Percentiles rank a stretch among this genome's conserved stretches.
These are phyloP conservation scores for Helicolenus hilgendorfi DNA, from an alignment of 2,797 vertebrate species.

Conservation along the genomic window DNA sequence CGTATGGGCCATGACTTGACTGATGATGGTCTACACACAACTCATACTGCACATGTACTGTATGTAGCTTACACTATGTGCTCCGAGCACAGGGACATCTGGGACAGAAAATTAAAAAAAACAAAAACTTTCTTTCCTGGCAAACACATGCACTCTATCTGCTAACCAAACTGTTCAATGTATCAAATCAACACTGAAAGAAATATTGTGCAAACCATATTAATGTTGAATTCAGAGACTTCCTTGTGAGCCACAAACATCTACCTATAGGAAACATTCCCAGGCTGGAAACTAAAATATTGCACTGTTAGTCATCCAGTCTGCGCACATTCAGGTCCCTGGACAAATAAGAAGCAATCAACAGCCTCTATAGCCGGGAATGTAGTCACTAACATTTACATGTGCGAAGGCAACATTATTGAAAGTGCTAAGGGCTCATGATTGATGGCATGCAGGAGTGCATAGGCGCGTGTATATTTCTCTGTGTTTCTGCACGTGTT, in stretches of 20 bases:
- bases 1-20: background rate
- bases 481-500: conserved; percentile 27
- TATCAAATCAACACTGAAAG: conserved; percentile 16
- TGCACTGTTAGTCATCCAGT: conserved; percentile 61
- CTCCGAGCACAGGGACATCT: background rate
- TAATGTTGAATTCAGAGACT: conserved; percentile 28
- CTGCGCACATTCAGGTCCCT: conserved; percentile 44
- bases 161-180: background rate
- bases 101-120: background rate
- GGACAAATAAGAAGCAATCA: conserved; percentile 77
- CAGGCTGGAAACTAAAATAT: conserved; percentile 56
- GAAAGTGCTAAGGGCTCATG: conserved; percentile 49
- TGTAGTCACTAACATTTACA: conserved; percentile 63
- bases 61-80: background rate
- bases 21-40: background rate
- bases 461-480: conserved; percentile 6
- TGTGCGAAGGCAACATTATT: conserved; percentile 53
- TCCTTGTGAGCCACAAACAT: conserved; percentile 37
- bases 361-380: conserved; percentile 44
- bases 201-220: conserved; percentile 16
- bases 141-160: conserved; percentile 16
- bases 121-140: background rate
- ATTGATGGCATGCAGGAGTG: conserved; percentile 54
- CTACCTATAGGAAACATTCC: conserved; percentile 20
- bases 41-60: background rate